phyloP scores from a whole-genome alignment of 2,888 invertebrate genomes.

The Anorthoa munda region DNA sequence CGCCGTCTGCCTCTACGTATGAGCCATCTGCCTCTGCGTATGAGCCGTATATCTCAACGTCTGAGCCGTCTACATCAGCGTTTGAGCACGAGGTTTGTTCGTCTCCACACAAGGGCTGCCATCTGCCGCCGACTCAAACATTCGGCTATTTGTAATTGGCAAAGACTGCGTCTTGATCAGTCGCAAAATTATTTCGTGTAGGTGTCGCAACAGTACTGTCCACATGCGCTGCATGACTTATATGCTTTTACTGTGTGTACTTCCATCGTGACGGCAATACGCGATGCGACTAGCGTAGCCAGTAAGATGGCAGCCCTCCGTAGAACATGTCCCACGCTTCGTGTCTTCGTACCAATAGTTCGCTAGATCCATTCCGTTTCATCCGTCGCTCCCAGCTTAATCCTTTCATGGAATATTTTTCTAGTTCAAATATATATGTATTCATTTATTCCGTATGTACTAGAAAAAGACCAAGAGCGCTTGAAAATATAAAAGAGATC shows the following conservation, averaged over 20 bases:
- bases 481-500: not conserved
- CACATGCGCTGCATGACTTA: conserved; percentile 14
- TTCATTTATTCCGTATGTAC: conserved; percentile 28
- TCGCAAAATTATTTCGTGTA: conserved; percentile 13
- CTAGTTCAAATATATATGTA: conserved; percentile 35
- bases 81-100: conserved; percentile 77
- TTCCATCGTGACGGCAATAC: conserved; percentile 9
- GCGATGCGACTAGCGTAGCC: conserved; percentile 12
- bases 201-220: conserved; percentile 17
- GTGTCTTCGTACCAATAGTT: conserved; percentile 55
- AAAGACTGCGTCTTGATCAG: conserved; percentile 17
- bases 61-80: conserved; percentile 69
- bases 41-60: conserved; percentile 47
- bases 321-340: conserved; percentile 60
- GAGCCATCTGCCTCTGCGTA: conserved; percentile 64
- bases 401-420: conserved; percentile 46
- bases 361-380: conserved; percentile 41
- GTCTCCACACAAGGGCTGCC: conserved; percentile 57
- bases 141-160: conserved; percentile 21
- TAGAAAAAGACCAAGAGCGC: not conserved
- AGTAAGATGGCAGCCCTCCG: conserved; percentile 62
- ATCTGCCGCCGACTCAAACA: conserved; percentile 48
- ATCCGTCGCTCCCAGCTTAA: conserved; percentile 53
- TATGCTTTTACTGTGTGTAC: conserved; percentile 28
- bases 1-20: conserved; percentile 67